phyloP scores from a whole-genome alignment of 2,797 vertebrate genomes.

The Apodemus agrarius region DNA sequence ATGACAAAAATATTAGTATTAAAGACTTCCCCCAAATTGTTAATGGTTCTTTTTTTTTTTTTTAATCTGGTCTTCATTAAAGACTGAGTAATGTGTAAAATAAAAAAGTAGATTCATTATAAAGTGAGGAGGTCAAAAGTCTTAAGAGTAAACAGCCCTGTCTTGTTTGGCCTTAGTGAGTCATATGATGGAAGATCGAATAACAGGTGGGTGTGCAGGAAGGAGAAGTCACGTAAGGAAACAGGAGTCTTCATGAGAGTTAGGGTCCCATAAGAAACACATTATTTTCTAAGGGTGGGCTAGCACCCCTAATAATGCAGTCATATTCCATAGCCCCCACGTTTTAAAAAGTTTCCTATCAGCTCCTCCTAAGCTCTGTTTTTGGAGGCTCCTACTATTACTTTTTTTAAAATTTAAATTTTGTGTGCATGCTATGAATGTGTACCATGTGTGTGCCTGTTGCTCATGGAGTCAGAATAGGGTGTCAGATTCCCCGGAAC shows the following conservation, averaged over 20 bases:
- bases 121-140: not conserved
- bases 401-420: not conserved
- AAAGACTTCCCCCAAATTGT: not conserved
- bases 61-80: not conserved
- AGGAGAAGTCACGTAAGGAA: not conserved
- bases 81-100: not conserved
- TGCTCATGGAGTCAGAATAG: not conserved
- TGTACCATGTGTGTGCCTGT: not conserved
- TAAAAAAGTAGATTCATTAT: not conserved
- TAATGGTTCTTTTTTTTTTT: not conserved
- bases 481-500: not conserved
- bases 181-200: not conserved
- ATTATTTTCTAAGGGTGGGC: not conserved
- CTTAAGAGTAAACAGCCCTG: not conserved
- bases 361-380: not conserved
- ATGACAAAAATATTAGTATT: conserved; percentile 25
- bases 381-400: not conserved
- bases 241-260: not conserved
- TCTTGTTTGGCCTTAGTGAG: not conserved
- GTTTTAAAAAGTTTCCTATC: not conserved
- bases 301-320: not conserved
- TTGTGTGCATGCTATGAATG: not conserved
- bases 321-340: not conserved
- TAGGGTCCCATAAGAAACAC: not conserved
- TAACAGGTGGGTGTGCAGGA: not conserved